A percentile compares a stretch with the other conserved stretches of the same genome.
Conservation (phyloP, 2,113 vertebrate genomes). For the Crypturellus undulatus region DNA sequence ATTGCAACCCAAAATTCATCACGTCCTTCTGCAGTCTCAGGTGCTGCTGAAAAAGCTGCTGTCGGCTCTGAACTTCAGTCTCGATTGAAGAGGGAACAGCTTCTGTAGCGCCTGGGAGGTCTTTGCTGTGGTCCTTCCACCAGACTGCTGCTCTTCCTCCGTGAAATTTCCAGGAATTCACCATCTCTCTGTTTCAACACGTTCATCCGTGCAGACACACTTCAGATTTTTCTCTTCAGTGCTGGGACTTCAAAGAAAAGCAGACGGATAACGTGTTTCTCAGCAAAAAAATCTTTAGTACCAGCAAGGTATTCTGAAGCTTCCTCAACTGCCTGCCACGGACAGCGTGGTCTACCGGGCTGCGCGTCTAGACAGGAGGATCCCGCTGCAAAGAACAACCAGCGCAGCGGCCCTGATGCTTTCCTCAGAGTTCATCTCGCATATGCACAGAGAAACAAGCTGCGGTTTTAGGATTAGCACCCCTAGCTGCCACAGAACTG, state of each 20-base stretch:
- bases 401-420: not conserved
- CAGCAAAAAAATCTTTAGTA: not conserved
- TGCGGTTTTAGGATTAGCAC: not conserved
- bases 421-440: not conserved
- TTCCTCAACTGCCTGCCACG: not conserved
- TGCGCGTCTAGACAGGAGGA: not conserved
- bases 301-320: not conserved
- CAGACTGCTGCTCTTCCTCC: not conserved
- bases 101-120: not conserved
- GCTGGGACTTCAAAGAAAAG: not conserved
- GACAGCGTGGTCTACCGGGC: not conserved
- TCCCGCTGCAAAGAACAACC: accelerated
- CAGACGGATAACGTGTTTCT: no score
- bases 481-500: not conserved
- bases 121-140: not conserved
- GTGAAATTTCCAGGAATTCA: not conserved
- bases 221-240: not conserved
- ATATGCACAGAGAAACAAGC: not conserved
- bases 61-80: not conserved
- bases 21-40: not conserved
- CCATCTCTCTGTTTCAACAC: not conserved
- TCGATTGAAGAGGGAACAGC: not conserved
- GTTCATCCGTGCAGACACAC: not conserved
- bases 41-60: not conserved
- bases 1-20: not conserved